These are phyloP conservation scores for Entomobrya proxima DNA, from an alignment of 2,888 invertebrate genomes.

Conservation along the genomic window DNA sequence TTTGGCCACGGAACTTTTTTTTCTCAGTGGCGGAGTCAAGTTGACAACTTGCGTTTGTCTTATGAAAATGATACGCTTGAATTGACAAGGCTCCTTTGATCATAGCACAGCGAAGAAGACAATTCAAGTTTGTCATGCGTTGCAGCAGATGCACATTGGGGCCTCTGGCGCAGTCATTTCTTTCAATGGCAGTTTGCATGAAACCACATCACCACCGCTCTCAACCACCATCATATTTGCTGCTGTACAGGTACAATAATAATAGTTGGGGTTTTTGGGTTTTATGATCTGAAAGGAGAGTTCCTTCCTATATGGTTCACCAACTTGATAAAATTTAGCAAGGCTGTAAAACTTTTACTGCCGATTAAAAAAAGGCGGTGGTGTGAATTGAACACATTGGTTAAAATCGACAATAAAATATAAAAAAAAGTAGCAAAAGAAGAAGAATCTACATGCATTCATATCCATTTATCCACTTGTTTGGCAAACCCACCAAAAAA, in stretches of 20 bases:
- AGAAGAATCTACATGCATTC: background rate
- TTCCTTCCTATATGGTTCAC: constrained; percentile 32
- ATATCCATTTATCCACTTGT: background rate
- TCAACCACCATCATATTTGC: background rate
- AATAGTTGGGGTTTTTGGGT: background rate
- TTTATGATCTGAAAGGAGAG: constrained; percentile 14
- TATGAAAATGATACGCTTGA: constrained; percentile 56
- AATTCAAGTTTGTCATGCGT: constrained; percentile 18
- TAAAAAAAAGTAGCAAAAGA: background rate
- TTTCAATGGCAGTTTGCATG: background rate
- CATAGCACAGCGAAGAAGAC: background rate
- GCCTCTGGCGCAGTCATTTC: background rate
- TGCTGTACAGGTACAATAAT: background rate
- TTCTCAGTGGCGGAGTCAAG: constrained; percentile 8
- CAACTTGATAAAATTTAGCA: constrained; percentile 58
- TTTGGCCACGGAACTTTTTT: constrained; percentile 6
- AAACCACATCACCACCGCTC: background rate
- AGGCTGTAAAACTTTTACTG: constrained; percentile 53
- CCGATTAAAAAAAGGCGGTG: constrained; percentile 35
- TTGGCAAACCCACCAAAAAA: background rate
- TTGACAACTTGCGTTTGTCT: background rate
- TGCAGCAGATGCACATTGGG: constrained; percentile 34
- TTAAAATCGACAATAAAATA: background rate
- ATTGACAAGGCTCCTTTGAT: constrained; percentile 42
- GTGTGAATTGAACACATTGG: constrained; percentile 11